Percentiles rank a stretch among this genome's conserved stretches.
These are phyloP conservation scores for Tortricodes alternella DNA, from an alignment of 2,888 invertebrate species.

Conservation along the genomic window DNA sequence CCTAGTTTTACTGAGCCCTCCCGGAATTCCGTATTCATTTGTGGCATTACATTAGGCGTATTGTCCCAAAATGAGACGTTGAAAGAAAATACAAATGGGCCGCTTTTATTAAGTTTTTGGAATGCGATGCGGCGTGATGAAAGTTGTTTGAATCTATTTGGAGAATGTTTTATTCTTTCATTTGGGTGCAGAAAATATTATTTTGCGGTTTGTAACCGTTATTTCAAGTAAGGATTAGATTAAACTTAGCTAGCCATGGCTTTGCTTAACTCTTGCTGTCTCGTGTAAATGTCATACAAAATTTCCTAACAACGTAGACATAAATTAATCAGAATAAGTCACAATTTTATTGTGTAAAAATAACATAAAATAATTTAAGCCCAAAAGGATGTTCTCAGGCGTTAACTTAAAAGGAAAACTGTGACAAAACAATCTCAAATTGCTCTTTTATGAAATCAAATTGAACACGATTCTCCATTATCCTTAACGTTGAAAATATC, in stretches of 20 bases:
- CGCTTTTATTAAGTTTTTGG: conserved; percentile 59
- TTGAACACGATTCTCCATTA: conserved; percentile 22
- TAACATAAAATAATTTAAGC: not conserved
- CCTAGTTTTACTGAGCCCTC: conserved; percentile 56
- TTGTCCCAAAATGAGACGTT: conserved; percentile 69
- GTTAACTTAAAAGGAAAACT: not conserved
- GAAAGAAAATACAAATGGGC: conserved; percentile 66
- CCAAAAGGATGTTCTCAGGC: not conserved
- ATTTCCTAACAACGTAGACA: not conserved
- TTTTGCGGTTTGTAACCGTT: too few relatives aligned
- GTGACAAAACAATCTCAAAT: not conserved
- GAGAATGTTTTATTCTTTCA: conserved; percentile 15
- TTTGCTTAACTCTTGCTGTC: too few relatives aligned
- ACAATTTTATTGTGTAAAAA: not conserved
- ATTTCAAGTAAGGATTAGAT: too few relatives aligned
- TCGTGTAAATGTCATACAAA: too few relatives aligned
- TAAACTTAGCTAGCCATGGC: too few relatives aligned
- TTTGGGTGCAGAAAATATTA: not conserved
- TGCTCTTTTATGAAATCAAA: conserved; percentile 22
- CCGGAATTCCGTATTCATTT: conserved; percentile 74
- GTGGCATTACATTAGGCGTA: conserved; percentile 74
- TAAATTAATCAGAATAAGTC: not conserved
- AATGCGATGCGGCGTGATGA: conserved; percentile 48
- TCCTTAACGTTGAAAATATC: conserved; percentile 18
- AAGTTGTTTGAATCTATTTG: conserved; percentile 45